phyloP scores from a whole-genome alignment of 2,113 vertebrate species.

The Pangasianodon gigas region DNA sequence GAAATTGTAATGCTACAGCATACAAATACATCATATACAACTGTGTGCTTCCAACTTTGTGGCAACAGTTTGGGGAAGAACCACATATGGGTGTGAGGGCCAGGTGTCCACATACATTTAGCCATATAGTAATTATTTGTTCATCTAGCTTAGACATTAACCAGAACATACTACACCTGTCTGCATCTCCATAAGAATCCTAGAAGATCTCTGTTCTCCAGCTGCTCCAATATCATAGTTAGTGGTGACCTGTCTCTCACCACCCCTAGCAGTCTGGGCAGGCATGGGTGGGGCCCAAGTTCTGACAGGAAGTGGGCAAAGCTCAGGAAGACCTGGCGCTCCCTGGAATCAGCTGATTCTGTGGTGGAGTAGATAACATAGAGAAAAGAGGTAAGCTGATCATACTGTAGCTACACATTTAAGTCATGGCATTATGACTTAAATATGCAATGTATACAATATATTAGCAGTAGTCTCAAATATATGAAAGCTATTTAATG shows the following conservation, averaged over 20 bases:
- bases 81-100: background rate
- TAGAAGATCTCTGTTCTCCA: conserved; percentile 73
- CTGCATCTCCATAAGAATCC: conserved; percentile 76
- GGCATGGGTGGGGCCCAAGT: conserved; percentile 68
- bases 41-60: too few relatives aligned
- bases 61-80: background rate
- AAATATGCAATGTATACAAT: background rate
- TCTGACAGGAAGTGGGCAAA: conserved; percentile 71
- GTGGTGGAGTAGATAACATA: background rate
- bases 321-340: conserved; percentile 66
- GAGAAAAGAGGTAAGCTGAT: background rate
- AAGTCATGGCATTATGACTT: background rate
- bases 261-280: conserved; percentile 67
- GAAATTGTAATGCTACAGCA: background rate
- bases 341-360: conserved; percentile 63
- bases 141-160: background rate
- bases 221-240: conserved; percentile 67
- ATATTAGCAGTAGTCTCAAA: background rate
- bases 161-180: conserved; percentile 54
- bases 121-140: background rate
- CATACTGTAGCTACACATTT: too few relatives aligned
- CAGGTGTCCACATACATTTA: background rate
- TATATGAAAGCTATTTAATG: background rate
- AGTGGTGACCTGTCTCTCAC: conserved; percentile 56
- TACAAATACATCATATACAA: background rate